phyloP scores from a whole-genome alignment of 2,888 invertebrate species.

The Mongoloraphidia duomilia region DNA sequence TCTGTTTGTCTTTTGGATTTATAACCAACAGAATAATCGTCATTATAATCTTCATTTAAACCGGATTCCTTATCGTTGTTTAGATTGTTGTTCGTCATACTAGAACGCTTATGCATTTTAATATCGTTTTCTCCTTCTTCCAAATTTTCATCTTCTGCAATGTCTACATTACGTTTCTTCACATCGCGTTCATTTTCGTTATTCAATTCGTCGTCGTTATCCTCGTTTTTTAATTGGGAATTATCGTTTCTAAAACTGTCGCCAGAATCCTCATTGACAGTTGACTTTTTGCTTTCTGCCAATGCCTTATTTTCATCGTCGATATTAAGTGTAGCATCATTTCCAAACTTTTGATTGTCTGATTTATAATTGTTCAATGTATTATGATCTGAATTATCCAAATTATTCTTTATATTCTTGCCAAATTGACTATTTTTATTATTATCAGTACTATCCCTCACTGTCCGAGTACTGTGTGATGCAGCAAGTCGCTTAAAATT shows the following conservation, averaged over 20 bases:
- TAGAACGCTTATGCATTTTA: background rate
- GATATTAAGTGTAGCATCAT: background rate
- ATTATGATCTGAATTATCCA: too few relatives aligned
- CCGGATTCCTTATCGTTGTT: background rate
- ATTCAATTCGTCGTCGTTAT: slow-evolving; percentile 6
- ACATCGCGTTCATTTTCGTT: background rate
- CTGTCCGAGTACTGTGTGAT: too few relatives aligned
- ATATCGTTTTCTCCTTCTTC: slow-evolving; percentile 1
- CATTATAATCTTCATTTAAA: background rate
- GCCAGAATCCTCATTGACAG: background rate
- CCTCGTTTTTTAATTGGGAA: slow-evolving; percentile 4
- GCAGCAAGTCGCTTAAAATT: too few relatives aligned
- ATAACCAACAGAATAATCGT: background rate
- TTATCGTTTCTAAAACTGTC: too few relatives aligned
- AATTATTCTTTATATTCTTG: too few relatives aligned
- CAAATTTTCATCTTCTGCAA: slow-evolving; percentile 1
- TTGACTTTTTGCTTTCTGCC: slow-evolving; percentile 4
- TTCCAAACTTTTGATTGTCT: background rate
- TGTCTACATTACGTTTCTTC: slow-evolving; percentile 4
- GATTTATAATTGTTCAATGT: too few relatives aligned
- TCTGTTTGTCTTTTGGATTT: background rate
- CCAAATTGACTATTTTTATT: too few relatives aligned
- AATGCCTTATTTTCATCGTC: background rate
- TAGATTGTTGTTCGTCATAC: background rate
- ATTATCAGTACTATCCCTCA: too few relatives aligned